phyloP scores from a whole-genome alignment of 2,888 invertebrate genomes.

The Drosophila anomalata region DNA sequence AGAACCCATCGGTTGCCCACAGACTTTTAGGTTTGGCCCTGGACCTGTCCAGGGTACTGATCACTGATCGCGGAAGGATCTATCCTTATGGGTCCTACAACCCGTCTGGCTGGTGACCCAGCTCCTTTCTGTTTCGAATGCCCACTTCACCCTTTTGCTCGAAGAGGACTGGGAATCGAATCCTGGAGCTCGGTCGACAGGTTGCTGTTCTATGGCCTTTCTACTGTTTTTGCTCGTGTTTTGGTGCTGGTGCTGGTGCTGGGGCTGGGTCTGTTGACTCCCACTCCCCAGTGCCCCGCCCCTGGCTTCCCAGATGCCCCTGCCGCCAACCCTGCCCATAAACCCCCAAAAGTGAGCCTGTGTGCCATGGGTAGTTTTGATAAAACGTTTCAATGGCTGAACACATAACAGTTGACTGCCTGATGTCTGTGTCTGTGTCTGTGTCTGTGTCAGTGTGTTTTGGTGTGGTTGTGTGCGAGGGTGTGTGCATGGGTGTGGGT shows the following conservation, averaged over 20 bases:
- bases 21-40: too few species aligned
- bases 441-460: neutral
- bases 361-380: slow-evolving; percentile 74
- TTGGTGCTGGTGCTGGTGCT: slow-evolving; percentile 9
- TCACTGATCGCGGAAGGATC: too few species aligned
- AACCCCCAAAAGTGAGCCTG: slow-evolving; percentile 24
- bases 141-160: slow-evolving; percentile 5
- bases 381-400: slow-evolving; percentile 77
- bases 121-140: neutral
- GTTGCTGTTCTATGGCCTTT: slow-evolving; percentile 66
- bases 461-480: neutral
- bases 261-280: too few species aligned
- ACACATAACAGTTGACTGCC: slow-evolving; percentile 77
- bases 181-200: slow-evolving; percentile 58
- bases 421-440: slow-evolving; percentile 37
- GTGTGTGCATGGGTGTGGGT: slow-evolving; percentile 15
- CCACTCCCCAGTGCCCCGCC: neutral
- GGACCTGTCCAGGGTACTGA: too few species aligned
- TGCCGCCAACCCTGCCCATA: neutral
- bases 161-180: slow-evolving; percentile 13
- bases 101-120: too few species aligned
- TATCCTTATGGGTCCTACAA: too few species aligned
- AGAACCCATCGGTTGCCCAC: too few species aligned
- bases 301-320: neutral
- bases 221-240: slow-evolving; percentile 5